Conservation (phyloP, 2,888 invertebrate genomes). For the Ophion obscuratus region DNA sequence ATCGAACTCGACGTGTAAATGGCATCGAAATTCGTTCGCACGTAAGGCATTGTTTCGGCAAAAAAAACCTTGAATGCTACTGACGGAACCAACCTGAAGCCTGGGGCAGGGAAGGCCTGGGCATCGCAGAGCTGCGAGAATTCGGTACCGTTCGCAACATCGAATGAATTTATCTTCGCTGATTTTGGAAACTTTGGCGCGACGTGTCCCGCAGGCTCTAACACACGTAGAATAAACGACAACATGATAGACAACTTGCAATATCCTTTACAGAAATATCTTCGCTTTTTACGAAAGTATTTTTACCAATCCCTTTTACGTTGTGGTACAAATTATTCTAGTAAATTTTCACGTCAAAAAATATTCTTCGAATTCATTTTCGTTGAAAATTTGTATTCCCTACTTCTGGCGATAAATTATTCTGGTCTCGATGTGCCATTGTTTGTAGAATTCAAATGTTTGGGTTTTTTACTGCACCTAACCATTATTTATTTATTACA, state of each 20-base stretch:
- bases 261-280: not conserved
- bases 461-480: too few relatives aligned
- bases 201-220: conserved; percentile 83
- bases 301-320: not conserved
- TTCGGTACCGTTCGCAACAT: conserved; percentile 79
- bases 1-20: not conserved
- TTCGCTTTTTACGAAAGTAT: not conserved
- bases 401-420: not conserved
- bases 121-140: conserved; percentile 80
- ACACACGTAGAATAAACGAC: conserved; percentile 23
- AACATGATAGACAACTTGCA: not conserved
- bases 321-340: not conserved
- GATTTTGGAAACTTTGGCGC: conserved; percentile 82
- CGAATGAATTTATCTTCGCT: conserved; percentile 84
- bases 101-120: conserved; percentile 81
- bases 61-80: not conserved
- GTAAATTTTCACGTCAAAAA: not conserved
- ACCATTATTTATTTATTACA: too few relatives aligned
- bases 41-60: not conserved
- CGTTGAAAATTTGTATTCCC: not conserved
- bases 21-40: too few relatives aligned
- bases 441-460: too few relatives aligned
- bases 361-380: not conserved
- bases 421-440: not conserved
- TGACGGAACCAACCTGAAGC: conserved; percentile 76